Evolutionary conservation across 1,140 invertebrate species (phyloP).

Genomic region (Drosophila malerkotliana): DNA sequence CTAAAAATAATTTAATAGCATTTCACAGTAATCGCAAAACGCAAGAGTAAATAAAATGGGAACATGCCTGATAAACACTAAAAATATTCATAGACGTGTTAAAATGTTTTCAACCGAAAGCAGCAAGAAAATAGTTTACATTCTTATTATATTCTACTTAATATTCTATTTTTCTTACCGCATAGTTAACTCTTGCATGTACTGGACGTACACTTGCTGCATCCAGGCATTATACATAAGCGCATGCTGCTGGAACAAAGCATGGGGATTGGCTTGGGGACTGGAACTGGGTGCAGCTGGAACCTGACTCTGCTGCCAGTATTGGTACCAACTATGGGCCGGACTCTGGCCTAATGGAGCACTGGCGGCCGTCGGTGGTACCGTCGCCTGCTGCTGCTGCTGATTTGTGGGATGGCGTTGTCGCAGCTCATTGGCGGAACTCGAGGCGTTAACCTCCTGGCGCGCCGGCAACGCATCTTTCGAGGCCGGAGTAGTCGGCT

Average conservation of each 20-base stretch:
- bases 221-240: slow-evolving; percentile 86
- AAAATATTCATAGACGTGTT: not conserved
- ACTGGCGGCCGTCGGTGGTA: slow-evolving; percentile 21
- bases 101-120: not conserved
- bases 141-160: too few species aligned
- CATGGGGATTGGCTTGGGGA: slow-evolving; percentile 19
- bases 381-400: slow-evolving; percentile 37
- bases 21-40: not conserved
- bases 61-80: slow-evolving; percentile 12
- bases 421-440: slow-evolving; percentile 76
- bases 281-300: not conserved
- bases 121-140: too few species aligned
- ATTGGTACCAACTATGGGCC: slow-evolving; percentile 45
- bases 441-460: slow-evolving; percentile 24
- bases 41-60: slow-evolving; percentile 1
- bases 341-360: slow-evolving; percentile 1
- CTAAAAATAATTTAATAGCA: not conserved
- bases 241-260: slow-evolving; percentile 55
- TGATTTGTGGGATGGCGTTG: slow-evolving; percentile 67
- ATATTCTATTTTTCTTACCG: slow-evolving; percentile 84
- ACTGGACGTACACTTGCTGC: slow-evolving; percentile 93
- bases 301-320: slow-evolving; percentile 43
- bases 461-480: slow-evolving; percentile 24
- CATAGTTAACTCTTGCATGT: slow-evolving; percentile 93
- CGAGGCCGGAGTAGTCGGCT: slow-evolving; percentile 50